These are phyloP conservation scores for Trichogramma pretiosum DNA, from an alignment of 1,140 invertebrate species.

Conservation along the genomic window DNA sequence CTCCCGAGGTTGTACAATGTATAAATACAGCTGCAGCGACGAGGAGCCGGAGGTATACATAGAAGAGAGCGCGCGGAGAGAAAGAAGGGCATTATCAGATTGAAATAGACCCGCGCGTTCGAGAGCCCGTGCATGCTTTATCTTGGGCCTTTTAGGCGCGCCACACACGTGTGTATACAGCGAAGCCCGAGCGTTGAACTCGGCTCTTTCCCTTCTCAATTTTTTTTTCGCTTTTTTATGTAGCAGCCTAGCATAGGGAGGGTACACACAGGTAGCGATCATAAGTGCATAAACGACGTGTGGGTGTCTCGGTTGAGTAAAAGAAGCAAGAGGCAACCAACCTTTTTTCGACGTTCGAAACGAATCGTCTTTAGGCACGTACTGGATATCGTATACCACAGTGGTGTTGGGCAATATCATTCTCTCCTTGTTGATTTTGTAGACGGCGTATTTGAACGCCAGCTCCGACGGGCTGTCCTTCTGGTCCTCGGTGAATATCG, in stretches of 20 bases:
- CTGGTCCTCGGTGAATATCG: conserved; percentile 85
- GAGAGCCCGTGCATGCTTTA: conserved; percentile 15
- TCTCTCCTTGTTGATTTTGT: conserved; percentile 81
- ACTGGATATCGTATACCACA: conserved; percentile 83
- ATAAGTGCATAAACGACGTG: too few species aligned
- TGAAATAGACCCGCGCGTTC: too few species aligned
- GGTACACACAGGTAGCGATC: too few species aligned
- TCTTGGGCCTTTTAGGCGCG: background rate
- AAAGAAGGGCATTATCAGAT: conserved; percentile 4
- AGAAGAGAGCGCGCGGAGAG: background rate
- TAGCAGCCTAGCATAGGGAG: too few species aligned
- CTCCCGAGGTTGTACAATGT: too few species aligned
- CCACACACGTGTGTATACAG: background rate
- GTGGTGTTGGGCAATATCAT: conserved; percentile 75
- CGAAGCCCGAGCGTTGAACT: background rate
- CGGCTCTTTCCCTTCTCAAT: background rate
- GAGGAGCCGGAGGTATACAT: background rate
- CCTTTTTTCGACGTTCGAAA: conserved; percentile 88
- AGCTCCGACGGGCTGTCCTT: conserved; percentile 74
- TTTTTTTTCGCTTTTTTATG: background rate
- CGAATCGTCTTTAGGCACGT: conserved; percentile 76
- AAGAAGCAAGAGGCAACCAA: too few species aligned
- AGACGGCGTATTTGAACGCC: conserved; percentile 88
- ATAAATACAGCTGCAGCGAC: too few species aligned
- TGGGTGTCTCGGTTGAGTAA: too few species aligned